Evolutionary conservation across 2,797 vertebrate species (phyloP).

Genomic region (Rhinogobio ventralis): DNA sequence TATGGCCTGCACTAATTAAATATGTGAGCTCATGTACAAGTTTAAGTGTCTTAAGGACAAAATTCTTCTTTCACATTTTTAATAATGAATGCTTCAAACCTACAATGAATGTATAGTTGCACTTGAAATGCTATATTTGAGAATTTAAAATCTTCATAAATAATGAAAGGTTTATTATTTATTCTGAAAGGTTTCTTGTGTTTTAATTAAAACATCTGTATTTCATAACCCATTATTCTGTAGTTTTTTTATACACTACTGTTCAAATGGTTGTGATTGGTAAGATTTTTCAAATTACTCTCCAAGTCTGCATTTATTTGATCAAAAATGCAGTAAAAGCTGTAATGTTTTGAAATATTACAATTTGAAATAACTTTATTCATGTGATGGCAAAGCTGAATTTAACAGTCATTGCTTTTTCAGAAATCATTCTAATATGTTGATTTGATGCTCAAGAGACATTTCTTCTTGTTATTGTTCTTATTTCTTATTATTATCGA

Average conservation of each 20-base stretch:
- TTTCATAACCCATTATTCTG: neutral
- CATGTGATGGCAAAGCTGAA: neutral
- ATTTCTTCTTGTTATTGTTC: neutral
- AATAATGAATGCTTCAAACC: constrained; percentile 19
- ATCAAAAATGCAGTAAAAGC: neutral
- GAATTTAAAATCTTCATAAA: constrained; percentile 35
- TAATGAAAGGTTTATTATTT: constrained; percentile 45
- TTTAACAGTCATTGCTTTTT: neutral
- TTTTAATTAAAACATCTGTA: constrained; percentile 13
- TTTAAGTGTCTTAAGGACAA: constrained; percentile 47
- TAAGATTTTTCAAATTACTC: neutral
- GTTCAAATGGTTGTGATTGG: neutral
- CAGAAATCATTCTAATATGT: neutral
- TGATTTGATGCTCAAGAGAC: neutral
- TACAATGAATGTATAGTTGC: constrained; percentile 24
- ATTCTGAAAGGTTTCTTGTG: constrained; percentile 26
- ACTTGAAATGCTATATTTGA: constrained; percentile 39
- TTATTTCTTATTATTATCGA: neutral
- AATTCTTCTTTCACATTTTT: constrained; percentile 11
- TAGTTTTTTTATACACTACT: no score
- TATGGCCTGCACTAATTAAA: constrained; percentile 31
- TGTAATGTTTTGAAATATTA: neutral
- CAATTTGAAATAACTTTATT: neutral
- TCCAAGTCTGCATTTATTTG: neutral
- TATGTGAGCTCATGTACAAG: constrained; percentile 3